Percentiles rank a stretch among this genome's conserved stretches.
Evolutionary conservation across 2,888 invertebrate genomes (phyloP).

Genomic region (Bombylius discolor): DNA sequence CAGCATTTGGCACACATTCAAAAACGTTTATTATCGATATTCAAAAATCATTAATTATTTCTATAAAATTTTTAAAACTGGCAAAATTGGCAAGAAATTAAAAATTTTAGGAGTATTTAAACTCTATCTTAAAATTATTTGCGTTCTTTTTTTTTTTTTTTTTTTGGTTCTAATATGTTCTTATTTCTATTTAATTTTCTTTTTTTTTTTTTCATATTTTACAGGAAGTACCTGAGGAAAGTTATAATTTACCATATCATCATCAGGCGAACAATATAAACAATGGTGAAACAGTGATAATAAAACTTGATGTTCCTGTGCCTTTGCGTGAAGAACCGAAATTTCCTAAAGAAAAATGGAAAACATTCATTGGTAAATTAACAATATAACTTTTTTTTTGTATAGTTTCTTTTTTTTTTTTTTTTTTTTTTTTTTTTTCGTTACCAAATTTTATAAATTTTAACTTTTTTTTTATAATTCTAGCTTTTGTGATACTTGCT

Average conservation of each 20-base stretch:
- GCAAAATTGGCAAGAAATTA: no score
- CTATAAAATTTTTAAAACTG: no score
- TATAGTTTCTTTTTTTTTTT: no score
- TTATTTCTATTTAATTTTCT: background rate
- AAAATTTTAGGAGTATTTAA: no score
- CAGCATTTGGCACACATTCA: no score
- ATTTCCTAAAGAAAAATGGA: slow-evolving; percentile 75
- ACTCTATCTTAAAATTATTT: no score
- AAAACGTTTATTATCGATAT: no score
- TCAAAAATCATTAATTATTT: no score
- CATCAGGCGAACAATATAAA: slow-evolving; percentile 18
- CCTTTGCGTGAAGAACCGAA: slow-evolving; percentile 59
- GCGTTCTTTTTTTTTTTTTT: no score
- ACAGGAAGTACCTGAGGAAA: slow-evolving; percentile 25
- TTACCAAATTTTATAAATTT: background rate
- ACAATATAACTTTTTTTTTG: slow-evolving; percentile 16
- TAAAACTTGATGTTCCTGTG: slow-evolving; percentile 51
- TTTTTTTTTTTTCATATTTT: slow-evolving; percentile 8
- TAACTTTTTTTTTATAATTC: slow-evolving; percentile 22
- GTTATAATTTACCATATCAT: slow-evolving; percentile 20
- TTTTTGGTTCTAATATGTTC: no score
- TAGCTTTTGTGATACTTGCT: slow-evolving; percentile 49
- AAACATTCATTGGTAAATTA: slow-evolving; percentile 45
- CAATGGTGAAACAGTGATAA: slow-evolving; percentile 35
- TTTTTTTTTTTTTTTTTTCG: background rate